A percentile compares a stretch with the other conserved stretches of the same genome.
phyloP scores from a whole-genome alignment of 2,888 invertebrate genomes.

The Drosophila emarginata region DNA sequence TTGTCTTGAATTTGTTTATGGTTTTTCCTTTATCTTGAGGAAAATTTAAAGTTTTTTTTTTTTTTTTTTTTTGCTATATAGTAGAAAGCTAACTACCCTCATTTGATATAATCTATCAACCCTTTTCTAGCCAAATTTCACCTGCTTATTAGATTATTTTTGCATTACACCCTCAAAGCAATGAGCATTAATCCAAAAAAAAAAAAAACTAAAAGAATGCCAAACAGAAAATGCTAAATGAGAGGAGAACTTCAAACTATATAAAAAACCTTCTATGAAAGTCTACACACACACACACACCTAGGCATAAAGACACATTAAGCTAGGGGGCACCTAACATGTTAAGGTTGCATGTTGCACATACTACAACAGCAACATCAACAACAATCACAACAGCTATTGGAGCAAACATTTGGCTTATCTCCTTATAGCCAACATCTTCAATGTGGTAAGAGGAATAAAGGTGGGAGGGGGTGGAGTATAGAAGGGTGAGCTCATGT shows the following conservation, averaged over 20 bases:
- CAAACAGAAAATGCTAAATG: background rate
- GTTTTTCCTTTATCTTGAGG: background rate
- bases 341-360: slow-evolving; percentile 74
- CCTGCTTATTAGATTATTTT: slow-evolving; percentile 73
- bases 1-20: background rate
- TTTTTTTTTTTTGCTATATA: too few species aligned
- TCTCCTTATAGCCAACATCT: slow-evolving; percentile 65
- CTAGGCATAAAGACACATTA: background rate
- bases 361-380: slow-evolving; percentile 37
- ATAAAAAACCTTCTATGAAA: background rate
- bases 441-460: slow-evolving; percentile 2
- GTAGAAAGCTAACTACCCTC: slow-evolving; percentile 5
- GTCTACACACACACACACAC: background rate
- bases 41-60: background rate
- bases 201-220: background rate
- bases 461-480: background rate
- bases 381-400: slow-evolving; percentile 25
- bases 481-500: slow-evolving; percentile 40
- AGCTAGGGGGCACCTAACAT: slow-evolving; percentile 56
- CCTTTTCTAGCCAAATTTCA: slow-evolving; percentile 52
- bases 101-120: slow-evolving; percentile 29
- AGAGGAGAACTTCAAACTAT: background rate
- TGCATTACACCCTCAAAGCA: slow-evolving; percentile 64
- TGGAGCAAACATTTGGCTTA: slow-evolving; percentile 59
- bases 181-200: slow-evolving; percentile 63